These are phyloP conservation scores for Horisme vitalbata DNA, from an alignment of 2,888 invertebrate species.

Conservation along the genomic window DNA sequence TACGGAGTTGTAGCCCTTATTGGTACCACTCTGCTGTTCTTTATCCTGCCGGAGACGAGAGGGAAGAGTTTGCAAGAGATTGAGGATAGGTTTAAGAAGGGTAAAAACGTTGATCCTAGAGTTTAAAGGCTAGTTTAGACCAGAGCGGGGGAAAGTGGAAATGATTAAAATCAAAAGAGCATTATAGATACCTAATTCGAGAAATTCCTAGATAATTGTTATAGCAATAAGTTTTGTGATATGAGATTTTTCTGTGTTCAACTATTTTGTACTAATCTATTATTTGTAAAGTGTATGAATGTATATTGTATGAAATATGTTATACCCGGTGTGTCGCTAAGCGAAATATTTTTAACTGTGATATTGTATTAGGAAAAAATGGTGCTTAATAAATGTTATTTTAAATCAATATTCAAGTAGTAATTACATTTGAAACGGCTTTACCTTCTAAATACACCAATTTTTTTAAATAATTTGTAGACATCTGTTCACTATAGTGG, in stretches of 20 bases:
- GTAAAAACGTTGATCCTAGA: constrained; percentile 45
- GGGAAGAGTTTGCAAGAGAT: constrained; percentile 87
- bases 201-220: too few relatives aligned
- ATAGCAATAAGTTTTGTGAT: too few relatives aligned
- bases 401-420: too few relatives aligned
- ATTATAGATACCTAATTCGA: too few relatives aligned
- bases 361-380: constrained; percentile 59
- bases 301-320: not conserved
- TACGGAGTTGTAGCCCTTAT: constrained; percentile 83
- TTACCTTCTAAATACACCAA: too few relatives aligned
- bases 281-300: not conserved
- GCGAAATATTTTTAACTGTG: constrained; percentile 63
- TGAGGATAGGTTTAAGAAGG: constrained; percentile 79
- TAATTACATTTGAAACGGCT: too few relatives aligned
- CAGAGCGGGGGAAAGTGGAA: not conserved
- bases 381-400: constrained; percentile 28
- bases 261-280: too few relatives aligned
- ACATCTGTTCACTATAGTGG: too few relatives aligned
- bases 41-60: constrained; percentile 86
- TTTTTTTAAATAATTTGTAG: too few relatives aligned
- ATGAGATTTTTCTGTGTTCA: constrained; percentile 10
- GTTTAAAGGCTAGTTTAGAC: constrained; percentile 34
- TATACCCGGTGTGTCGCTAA: constrained; percentile 38
- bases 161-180: too few relatives aligned
- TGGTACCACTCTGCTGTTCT: constrained; percentile 83